Evolutionary conservation across 2,888 invertebrate genomes (phyloP).

Genomic region (Leptinotarsa haldemani): DNA sequence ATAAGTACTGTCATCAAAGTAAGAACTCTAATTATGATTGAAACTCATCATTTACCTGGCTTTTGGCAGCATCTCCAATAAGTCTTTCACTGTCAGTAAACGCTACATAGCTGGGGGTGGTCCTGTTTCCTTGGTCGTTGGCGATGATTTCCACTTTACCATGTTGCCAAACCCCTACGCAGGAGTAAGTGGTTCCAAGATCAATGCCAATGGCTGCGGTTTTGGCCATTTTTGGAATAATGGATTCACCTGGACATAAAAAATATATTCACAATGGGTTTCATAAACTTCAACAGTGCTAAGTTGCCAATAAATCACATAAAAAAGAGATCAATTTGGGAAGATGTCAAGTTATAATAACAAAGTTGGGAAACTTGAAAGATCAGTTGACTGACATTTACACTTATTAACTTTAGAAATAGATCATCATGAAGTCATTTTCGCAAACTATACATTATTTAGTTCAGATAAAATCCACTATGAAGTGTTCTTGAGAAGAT

Average conservation of each 20-base stretch:
- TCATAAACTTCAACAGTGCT: background rate
- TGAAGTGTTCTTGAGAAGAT: too few species aligned
- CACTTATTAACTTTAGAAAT: too few species aligned
- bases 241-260: background rate
- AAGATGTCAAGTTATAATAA: too few species aligned
- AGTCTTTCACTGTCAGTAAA: conserved; percentile 87
- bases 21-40: too few species aligned
- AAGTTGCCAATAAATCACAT: background rate
- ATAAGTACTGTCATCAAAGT: too few species aligned
- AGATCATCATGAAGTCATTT: too few species aligned
- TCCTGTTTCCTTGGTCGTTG: conserved; percentile 89
- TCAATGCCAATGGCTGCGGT: conserved; percentile 66
- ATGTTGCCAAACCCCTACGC: conserved; percentile 84
- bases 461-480: too few species aligned
- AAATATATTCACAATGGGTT: background rate
- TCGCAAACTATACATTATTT: too few species aligned
- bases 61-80: conserved; percentile 89
- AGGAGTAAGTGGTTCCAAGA: conserved; percentile 89
- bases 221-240: conserved; percentile 50
- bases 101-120: conserved; percentile 88
- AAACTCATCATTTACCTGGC: conserved; percentile 69
- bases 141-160: conserved; percentile 89
- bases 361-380: too few species aligned
- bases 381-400: too few species aligned
- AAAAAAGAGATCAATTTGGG: too few species aligned